These are phyloP conservation scores for Drosophila repletoides DNA, from an alignment of 1,140 invertebrate species.

Conservation along the genomic window DNA sequence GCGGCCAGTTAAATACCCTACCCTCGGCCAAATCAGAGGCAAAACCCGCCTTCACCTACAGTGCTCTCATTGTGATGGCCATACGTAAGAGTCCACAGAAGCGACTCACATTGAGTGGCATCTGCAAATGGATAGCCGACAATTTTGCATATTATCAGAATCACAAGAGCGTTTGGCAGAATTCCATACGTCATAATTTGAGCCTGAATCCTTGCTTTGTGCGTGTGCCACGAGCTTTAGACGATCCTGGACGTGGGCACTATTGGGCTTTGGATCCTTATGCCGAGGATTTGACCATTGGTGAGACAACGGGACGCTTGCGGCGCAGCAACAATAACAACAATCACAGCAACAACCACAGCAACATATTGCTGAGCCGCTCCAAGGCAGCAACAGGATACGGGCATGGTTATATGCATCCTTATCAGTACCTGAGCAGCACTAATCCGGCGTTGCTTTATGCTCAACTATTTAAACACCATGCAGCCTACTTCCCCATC, in stretches of 20 bases:
- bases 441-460: conserved; percentile 25
- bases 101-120: conserved; percentile 92
- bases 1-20: too few relatives aligned
- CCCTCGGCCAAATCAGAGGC: conserved; percentile 22
- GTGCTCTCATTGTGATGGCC: conserved; percentile 98
- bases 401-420: conserved; percentile 38
- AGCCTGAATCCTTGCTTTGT: conserved; percentile 71
- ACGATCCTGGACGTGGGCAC: conserved; percentile 74
- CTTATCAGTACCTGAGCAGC: conserved; percentile 37
- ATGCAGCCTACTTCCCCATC: conserved; percentile 57
- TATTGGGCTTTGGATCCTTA: conserved; percentile 73
- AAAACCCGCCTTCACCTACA: conserved; percentile 96
- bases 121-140: conserved; percentile 92
- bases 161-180: conserved; percentile 98
- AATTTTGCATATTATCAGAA: conserved; percentile 96
- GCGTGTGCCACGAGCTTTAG: conserved; percentile 59
- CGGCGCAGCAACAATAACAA: conserved; percentile 42
- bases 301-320: conserved; percentile 66
- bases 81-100: conserved; percentile 95
- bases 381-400: conserved; percentile 32
- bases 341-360: not conserved
- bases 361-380: conserved; percentile 6
- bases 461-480: conserved; percentile 41
- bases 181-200: conserved; percentile 97
- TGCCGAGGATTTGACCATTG: conserved; percentile 70